These are phyloP conservation scores for Rhizoglyphus robini DNA, from an alignment of 1,140 invertebrate genomes.

Conservation along the genomic window DNA sequence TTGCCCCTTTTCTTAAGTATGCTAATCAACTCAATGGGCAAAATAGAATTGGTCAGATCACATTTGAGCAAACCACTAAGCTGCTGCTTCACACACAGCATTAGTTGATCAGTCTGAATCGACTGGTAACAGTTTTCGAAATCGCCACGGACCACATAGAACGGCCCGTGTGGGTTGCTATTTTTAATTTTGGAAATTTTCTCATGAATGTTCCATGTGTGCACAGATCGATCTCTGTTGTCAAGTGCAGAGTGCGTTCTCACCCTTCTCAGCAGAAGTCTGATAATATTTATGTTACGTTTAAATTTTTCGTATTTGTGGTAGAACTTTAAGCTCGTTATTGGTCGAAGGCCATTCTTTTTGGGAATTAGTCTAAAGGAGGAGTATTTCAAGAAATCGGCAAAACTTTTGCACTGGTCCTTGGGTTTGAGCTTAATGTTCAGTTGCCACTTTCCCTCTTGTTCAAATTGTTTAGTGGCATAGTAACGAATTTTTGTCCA, in stretches of 20 bases:
- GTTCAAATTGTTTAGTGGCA: no score
- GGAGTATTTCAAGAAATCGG: background rate
- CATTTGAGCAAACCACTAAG: background rate
- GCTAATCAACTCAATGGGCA: background rate
- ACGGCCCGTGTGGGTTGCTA: background rate
- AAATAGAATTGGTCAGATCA: background rate
- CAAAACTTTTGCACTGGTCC: background rate
- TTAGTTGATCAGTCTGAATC: background rate
- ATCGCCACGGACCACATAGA: slow-evolving; percentile 1
- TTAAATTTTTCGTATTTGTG: background rate
- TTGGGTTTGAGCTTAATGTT: background rate
- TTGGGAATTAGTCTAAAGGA: slow-evolving; percentile 2
- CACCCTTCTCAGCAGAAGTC: background rate
- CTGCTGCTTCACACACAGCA: background rate
- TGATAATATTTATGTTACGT: background rate
- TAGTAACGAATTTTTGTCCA: background rate
- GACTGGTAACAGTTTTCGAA: slow-evolving; percentile 12
- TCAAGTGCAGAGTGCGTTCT: background rate
- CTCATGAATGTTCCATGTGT: background rate
- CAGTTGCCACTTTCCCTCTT: background rate
- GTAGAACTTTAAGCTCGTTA: background rate
- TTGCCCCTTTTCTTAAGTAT: background rate
- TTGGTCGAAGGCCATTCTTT: background rate
- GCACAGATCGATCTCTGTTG: background rate
- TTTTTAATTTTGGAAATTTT: background rate